Base-by-base conservation (phyloP, 1,140 invertebrate genomes). In the Leptestheria dahalacensis region DNA sequence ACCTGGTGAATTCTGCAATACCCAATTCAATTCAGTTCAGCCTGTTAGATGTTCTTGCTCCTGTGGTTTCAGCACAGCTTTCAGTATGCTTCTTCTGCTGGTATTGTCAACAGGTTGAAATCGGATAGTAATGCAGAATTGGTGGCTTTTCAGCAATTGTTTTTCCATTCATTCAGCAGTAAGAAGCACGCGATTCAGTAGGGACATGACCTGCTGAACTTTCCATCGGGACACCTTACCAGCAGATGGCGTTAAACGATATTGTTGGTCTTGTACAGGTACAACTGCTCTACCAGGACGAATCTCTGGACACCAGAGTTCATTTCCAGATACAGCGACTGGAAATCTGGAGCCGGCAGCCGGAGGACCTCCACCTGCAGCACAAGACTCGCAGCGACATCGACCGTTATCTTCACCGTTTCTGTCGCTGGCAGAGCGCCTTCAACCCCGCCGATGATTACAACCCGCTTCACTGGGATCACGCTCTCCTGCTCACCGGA, bases 401-500 rank as follows among this genome's bases (percentile, higher is more conserved):
- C 51, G 80, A 82, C 64, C 67, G 74, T 47, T 82, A 79, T 63
- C 68, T 82, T 11, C 79, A 77, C 9, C 78, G 75, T 66, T 82
- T 82, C 68, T 82, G 80, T 63, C 74, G 72, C 47, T 82, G 80
- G 80, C 80, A 82, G 67, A 73, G 74, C 56, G 72, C 71, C 0
- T 73, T 78, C 64, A 79, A 81, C 66, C 78, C 79, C 0, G 71
- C 69, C 9, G 77, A 80, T 66, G 68, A 70, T 0, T 72, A 77
- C 62, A 62, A 68, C 58, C 76, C 76, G 2, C 64, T 77, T 15
- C 78, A 80, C 62, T 82, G 80, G 80, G 80, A 82, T 65, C 80
- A 82, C 64, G 80, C 80, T 1, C 69, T 82, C 20, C 76, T 82
- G 26, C 68, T 82, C 18, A 82, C 80, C 2, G 80, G 86, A 48